Evolutionary conservation across 2,888 invertebrate species (phyloP).

Genomic region (Lepeophtheirus nordmannii): DNA sequence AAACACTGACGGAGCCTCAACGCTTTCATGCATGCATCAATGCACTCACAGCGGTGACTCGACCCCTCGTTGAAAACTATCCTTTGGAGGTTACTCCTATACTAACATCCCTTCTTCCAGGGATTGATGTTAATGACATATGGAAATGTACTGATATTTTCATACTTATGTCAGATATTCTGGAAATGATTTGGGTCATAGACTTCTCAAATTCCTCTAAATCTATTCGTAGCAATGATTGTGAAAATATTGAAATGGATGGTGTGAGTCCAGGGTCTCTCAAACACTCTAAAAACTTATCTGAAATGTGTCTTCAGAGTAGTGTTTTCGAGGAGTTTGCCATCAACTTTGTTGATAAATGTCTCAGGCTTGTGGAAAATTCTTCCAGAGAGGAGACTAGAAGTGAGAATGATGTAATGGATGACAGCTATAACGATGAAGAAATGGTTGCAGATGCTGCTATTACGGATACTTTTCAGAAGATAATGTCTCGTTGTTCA

Average conservation of each 20-base stretch:
- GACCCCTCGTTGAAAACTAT: conserved; percentile 19
- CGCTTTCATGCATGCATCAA: conserved; percentile 20
- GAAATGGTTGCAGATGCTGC: conserved; percentile 23
- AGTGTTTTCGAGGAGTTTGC: conserved; percentile 20
- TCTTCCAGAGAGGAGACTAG: conserved; percentile 4
- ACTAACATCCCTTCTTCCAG: conserved; percentile 15
- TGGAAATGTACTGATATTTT: conserved; percentile 23
- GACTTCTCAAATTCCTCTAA: conserved; percentile 9
- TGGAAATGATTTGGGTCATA: conserved; percentile 21
- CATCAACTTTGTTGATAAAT: conserved; percentile 16
- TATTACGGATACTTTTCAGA: conserved; percentile 21
- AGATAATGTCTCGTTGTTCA: neutral
- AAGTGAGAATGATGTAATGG: conserved; percentile 11
- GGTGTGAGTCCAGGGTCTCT: neutral
- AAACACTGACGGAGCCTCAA: conserved; percentile 23
- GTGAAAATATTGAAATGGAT: neutral
- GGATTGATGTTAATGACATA: conserved; percentile 23
- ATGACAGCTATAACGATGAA: conserved; percentile 21
- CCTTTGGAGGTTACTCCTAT: conserved; percentile 7
- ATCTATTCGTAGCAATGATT: neutral
- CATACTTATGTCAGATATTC: conserved; percentile 18
- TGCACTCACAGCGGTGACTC: neutral
- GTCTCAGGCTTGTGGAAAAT: conserved; percentile 19
- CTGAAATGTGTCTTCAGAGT: conserved; percentile 1
- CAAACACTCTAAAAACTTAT: neutral